Base-by-base conservation (phyloP, 2,888 invertebrate species). In the Eudiplozoon nipponicum region DNA sequence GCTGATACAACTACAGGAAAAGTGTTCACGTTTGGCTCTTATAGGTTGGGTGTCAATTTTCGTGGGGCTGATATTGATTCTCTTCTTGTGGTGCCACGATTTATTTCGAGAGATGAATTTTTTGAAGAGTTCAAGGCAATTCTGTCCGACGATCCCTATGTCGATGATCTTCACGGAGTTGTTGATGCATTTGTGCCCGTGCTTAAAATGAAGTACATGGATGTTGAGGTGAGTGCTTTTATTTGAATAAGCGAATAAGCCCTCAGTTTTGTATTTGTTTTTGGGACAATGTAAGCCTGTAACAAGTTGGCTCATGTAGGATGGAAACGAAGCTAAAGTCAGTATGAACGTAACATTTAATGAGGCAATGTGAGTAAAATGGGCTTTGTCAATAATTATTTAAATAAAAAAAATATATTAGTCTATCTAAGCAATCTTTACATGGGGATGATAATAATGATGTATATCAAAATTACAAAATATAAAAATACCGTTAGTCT, bases 141-240 rank as follows among this genome's bases (percentile, higher is more conserved):
- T 48, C 64, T 94, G 15, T 77, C 74, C 54, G 65, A 70, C 51
- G 75, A 80, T 52, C 65, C 71, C 0, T 76, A 81, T 66, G 74
- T 74, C 29, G 70, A 71, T 39, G 74, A 75, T 53, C 31, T 45
- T 52, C 52, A 73, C 71, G 70, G 80, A 1, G 84, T 98, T 1
- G 86, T 90, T 59, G 90, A 90, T 56, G 94, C 94, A 0, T 98
- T 74, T 61, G 94, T 98, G 47, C 94, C 94, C 2, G 81, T 98
- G 5, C 84, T 98, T 47, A 94, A 94, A 63, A 80, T 98, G 77
- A 77, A 75, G 55, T 94, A 86, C 58, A 77, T 81, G 63, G 80
- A 77, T 22, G 84, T 94, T 48, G 94, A 94, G 65, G 81, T 60
- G 46, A 48, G 49, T 48, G 2, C 11, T 11, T 34, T 11, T 34